phyloP scores from a whole-genome alignment of 2,113 vertebrate species.

The Arothron firmamentum region DNA sequence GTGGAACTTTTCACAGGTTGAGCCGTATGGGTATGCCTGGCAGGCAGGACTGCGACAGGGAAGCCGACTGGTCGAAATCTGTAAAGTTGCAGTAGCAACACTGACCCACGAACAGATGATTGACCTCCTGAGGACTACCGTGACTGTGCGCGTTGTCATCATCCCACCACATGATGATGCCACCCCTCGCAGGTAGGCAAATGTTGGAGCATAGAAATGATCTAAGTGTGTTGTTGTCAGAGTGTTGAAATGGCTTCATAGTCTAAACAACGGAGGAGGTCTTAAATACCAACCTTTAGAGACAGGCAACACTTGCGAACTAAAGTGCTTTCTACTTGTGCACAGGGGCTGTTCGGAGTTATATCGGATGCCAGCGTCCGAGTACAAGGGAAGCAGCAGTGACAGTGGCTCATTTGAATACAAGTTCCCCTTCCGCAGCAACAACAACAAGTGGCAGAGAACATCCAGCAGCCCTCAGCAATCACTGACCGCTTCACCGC shows the following conservation, averaged over 20 bases:
- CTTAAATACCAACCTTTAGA: not conserved
- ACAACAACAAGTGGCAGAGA: slow-evolving; percentile 96
- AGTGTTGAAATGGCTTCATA: not conserved
- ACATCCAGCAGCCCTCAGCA: slow-evolving; percentile 86
- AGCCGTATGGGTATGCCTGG: slow-evolving; percentile 97
- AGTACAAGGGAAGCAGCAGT: slow-evolving; percentile 86
- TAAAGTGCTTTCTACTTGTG: too few species aligned
- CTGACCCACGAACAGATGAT: slow-evolving; percentile 99
- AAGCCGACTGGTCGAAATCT: slow-evolving; percentile 96
- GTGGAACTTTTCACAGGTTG: slow-evolving; percentile 64
- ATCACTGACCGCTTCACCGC: slow-evolving; percentile 84
- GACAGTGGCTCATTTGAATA: slow-evolving; percentile 91
- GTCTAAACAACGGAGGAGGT: not conserved
- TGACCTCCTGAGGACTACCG: slow-evolving; percentile 91
- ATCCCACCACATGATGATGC: slow-evolving; percentile 95
- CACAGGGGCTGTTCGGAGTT: slow-evolving; percentile 92
- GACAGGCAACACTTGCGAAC: not conserved
- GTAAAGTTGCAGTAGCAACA: slow-evolving; percentile 93
- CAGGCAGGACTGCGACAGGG: slow-evolving; percentile 95
- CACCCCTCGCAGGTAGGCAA: slow-evolving; percentile 89
- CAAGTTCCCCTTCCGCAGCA: slow-evolving; percentile 97
- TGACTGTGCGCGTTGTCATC: slow-evolving; percentile 92
- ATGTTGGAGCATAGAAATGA: not conserved
- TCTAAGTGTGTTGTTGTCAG: not conserved
- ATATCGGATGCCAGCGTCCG: slow-evolving; percentile 88